phyloP scores from a whole-genome alignment of 2,113 vertebrate genomes.

The Coptodon bakossiorum region DNA sequence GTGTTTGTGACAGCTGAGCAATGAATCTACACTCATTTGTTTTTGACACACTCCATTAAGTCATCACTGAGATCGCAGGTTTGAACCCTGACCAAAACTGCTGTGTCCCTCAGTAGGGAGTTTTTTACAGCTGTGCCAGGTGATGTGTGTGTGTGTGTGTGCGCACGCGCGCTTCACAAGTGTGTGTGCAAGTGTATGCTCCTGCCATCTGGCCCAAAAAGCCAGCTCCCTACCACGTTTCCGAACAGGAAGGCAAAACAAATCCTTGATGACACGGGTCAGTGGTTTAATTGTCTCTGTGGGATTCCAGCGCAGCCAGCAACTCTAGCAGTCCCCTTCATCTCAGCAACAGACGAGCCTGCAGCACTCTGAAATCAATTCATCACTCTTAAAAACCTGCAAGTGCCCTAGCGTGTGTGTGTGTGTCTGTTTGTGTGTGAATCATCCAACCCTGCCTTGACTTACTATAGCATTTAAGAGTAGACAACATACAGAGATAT shows the following conservation, averaged over 20 bases:
- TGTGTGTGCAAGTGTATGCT: not conserved
- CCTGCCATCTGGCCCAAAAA: conserved; percentile 22
- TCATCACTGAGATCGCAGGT: not conserved
- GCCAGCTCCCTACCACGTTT: conserved; percentile 23
- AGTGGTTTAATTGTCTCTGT: conserved; percentile 34
- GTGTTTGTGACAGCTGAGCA: not conserved
- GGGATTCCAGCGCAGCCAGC: conserved; percentile 27
- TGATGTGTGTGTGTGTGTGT: not conserved
- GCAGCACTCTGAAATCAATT: not conserved
- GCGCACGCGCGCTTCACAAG: not conserved
- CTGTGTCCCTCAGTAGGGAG: not conserved
- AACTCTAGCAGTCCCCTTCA: not conserved
- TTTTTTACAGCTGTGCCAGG: not conserved
- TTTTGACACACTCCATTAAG: not conserved
- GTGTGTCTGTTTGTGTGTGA: not conserved
- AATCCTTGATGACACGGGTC: conserved; percentile 35
- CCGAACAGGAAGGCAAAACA: conserved; percentile 43
- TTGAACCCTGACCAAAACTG: not conserved
- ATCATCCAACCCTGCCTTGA: not conserved
- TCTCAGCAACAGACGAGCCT: not conserved
- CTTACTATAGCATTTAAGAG: not conserved
- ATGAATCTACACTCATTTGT: not conserved
- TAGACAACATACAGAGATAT: not conserved
- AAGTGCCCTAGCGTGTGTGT: not conserved
- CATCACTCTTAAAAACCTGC: not conserved